These are phyloP conservation scores for Pipa parva DNA, from an alignment of 2,113 vertebrate species.

Conservation along the genomic window DNA sequence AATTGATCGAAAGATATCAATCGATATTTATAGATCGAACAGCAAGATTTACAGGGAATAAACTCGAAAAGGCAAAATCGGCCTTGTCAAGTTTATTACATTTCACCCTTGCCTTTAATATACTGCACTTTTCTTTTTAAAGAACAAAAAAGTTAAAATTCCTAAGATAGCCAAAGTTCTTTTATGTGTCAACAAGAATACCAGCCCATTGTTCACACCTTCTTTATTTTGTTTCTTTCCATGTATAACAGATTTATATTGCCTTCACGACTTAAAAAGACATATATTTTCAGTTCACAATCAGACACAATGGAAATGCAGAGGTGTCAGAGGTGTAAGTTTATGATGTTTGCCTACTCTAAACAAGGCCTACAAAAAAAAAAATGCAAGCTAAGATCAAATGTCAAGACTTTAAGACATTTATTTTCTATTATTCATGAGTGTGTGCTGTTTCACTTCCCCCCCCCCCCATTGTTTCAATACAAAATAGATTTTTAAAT, in stretches of 20 bases:
- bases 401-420: neutral
- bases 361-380: neutral
- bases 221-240: too few species aligned
- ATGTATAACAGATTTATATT: neutral
- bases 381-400: neutral
- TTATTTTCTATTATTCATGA: neutral
- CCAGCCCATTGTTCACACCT: too few species aligned
- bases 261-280: neutral
- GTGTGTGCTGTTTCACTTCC: neutral
- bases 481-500: slow-evolving; percentile 1
- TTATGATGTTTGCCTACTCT: neutral
- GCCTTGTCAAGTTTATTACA: too few species aligned
- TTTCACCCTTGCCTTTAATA: too few species aligned
- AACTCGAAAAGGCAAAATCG: neutral
- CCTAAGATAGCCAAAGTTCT: too few species aligned
- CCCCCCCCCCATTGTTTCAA: neutral
- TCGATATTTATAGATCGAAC: too few species aligned
- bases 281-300: neutral
- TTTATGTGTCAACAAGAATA: too few species aligned
- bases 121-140: neutral
- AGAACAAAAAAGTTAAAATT: neutral
- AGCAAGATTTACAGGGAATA: too few species aligned
- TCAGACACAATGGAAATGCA: neutral
- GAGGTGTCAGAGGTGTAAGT: neutral
- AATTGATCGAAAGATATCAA: too few species aligned